These are phyloP conservation scores for Cyclopterus lumpus DNA, from an alignment of 2,797 vertebrate species.

Conservation along the genomic window DNA sequence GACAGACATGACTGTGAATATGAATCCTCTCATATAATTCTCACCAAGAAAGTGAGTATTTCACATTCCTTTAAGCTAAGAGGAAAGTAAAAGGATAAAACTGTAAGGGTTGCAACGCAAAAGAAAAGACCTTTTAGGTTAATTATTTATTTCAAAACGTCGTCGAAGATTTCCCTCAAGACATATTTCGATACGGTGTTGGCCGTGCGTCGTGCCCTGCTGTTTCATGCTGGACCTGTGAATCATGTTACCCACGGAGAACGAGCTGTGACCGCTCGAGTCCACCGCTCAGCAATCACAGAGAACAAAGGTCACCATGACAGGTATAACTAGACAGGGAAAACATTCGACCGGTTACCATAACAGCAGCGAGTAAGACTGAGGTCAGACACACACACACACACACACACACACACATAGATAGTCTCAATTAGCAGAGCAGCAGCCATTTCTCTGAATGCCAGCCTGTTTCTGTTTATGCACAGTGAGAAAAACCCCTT, in stretches of 20 bases:
- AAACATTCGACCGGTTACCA: constrained; percentile 70
- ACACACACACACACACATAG: constrained; percentile 24
- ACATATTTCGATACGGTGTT: background rate
- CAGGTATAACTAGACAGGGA: constrained; percentile 60
- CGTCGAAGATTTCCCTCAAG: background rate
- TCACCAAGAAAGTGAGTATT: background rate
- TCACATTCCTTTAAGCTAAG: background rate
- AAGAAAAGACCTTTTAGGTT: background rate
- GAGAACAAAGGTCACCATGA: constrained; percentile 73
- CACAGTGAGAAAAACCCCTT: constrained; percentile 69
- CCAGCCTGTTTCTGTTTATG: constrained; percentile 75
- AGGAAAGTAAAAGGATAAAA: background rate
- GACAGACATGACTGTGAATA: background rate
- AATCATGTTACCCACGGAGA: constrained; percentile 39
- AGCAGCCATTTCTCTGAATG: constrained; percentile 60
- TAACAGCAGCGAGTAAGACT: constrained; percentile 57
- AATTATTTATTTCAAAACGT: background rate
- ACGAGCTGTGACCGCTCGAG: constrained; percentile 42
- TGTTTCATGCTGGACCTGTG: constrained; percentile 14
- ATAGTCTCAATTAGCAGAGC: constrained; percentile 61
- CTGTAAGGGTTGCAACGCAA: background rate
- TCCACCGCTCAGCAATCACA: constrained; percentile 44
- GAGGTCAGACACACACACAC: constrained; percentile 51
- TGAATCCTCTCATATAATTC: background rate
- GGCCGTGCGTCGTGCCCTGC: background rate